Evolutionary conservation across 2,888 invertebrate genomes (phyloP), one percentile per base, ranked within the genome.

Genomic region (Eilema depressum): DNA sequence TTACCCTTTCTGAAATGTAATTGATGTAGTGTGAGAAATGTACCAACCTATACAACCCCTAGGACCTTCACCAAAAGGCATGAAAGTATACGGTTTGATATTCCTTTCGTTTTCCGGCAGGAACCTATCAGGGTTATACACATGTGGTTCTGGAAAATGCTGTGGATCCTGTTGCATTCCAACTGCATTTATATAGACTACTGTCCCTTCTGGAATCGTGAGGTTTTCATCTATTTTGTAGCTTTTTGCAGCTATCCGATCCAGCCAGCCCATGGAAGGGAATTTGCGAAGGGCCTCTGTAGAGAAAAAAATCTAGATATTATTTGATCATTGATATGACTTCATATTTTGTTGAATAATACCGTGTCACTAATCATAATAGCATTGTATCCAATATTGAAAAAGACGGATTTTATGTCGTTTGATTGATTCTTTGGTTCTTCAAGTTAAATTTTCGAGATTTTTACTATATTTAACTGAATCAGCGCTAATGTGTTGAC

Each of bases 121-220:
- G 75, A 96, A 96, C 69, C 96, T 83, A 61, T 96, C 91, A 12
- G 96, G 96, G 77, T 96, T 90, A 73, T 96, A 96, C 74, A 90
- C 91, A 0, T 86, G 76, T 0, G 96, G 96, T 11, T 96, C 90
- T 0, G 95, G 93, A 80, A 89, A 96, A 81, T 93, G 92, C n/a
- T 93, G 83, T 0, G 94, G 91, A 79, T 96, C 96, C 47, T 82
- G 78, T 1, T 88, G 88, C 82, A 89, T 84, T 20, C 88, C 89
- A 0, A 74, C 74, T 0, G 76, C 80, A 71, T 89, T 89, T 0
- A 90, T 77, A 59, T 86, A 89, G 1, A 91, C 68, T 0, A 87
- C 84, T 25, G 88, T 89, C 0, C 88, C 88, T 0, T 85, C 84
- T 0, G 81, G 75, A 0, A 91, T 80, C 0, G 86, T 88, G 7